Base-by-base conservation (phyloP, 2,888 invertebrate species). In the Antheraea assamensis region DNA sequence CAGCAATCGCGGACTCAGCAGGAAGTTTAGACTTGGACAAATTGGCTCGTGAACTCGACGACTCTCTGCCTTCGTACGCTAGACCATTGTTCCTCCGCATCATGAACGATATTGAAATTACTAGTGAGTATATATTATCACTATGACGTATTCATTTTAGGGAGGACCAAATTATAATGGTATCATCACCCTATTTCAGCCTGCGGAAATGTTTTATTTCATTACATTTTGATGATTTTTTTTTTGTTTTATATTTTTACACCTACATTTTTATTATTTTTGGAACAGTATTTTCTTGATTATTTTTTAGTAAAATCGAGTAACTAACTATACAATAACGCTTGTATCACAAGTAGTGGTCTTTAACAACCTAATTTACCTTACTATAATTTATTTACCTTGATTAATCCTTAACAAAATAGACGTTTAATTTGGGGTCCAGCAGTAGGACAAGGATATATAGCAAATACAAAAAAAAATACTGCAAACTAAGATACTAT, bases 41-140 rank as follows among this genome's bases (percentile, higher is more conserved):
- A 72, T 91, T 98, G 74, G 96, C 96, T 35, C 91, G 94, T n/a
- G 96, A 96, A 73, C 92, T 98, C 70, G 96, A 96, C 84, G 95
- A 95, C 81, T 95, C 96, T 77, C 94, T 99, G 80, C 98, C 99
- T 0, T 86, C 96, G 0, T 99, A 98, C 88, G 98, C 99, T 0
- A 95, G 98, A 30, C 99, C 99, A 1, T 92, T 99, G 30, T 99
- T 99, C 93, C 90, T 99, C 58, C 95, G 99, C 73, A 93, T 98
- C 75, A 95, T 98, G 84, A 92, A 96, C 73, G 95, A 96, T 78
- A 96, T 99, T 73, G 98, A 98, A 74, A 95, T 97, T 83, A 98
- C 97, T 4, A 96, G 97, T 90, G 13, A 64, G n/a, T 58, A 58
- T 24, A 58, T 24, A 58, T 24, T 24, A 58, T 24, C 24, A 8